Conservation (phyloP, 2,888 invertebrate species). For the Onthophagus sagittarius region DNA sequence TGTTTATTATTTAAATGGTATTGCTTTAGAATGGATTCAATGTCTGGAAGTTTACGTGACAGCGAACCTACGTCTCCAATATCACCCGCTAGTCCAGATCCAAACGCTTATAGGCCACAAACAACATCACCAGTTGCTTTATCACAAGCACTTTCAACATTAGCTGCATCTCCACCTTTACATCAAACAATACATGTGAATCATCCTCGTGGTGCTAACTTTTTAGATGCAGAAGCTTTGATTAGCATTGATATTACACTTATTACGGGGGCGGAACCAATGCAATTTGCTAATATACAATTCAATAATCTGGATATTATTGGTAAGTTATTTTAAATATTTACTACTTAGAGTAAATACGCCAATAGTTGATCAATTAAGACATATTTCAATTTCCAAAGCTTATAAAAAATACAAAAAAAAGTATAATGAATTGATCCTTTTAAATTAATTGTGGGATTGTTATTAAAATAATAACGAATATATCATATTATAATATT, state of each 20-base stretch:
- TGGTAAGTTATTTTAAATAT: conserved; percentile 53
- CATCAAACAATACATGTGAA: conserved; percentile 28
- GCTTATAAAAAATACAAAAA: too few relatives aligned
- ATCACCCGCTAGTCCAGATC: conserved; percentile 74
- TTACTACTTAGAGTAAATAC: too few relatives aligned
- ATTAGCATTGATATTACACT: conserved; percentile 79
- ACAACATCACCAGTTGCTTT: conserved; percentile 55
- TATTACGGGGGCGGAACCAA: conserved; percentile 51
- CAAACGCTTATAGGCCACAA: conserved; percentile 37
- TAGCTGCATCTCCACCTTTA: conserved; percentile 41
- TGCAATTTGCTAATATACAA: conserved; percentile 79
- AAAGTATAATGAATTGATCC: too few relatives aligned
- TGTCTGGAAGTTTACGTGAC: conserved; percentile 87
- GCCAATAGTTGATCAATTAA: too few relatives aligned
- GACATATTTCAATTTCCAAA: too few relatives aligned
- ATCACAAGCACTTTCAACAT: conserved; percentile 53
- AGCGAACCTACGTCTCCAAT: conserved; percentile 89
- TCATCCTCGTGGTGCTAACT: conserved; percentile 27
- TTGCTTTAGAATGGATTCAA: conserved; percentile 78
- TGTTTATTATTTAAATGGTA: neutral
- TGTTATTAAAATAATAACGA: too few relatives aligned
- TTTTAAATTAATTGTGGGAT: too few relatives aligned
- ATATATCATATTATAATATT: too few relatives aligned
- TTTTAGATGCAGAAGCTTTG: conserved; percentile 63
- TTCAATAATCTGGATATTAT: conserved; percentile 95